phyloP scores from a whole-genome alignment of 2,888 invertebrate species.

The Leptinotarsa rubiginosa region DNA sequence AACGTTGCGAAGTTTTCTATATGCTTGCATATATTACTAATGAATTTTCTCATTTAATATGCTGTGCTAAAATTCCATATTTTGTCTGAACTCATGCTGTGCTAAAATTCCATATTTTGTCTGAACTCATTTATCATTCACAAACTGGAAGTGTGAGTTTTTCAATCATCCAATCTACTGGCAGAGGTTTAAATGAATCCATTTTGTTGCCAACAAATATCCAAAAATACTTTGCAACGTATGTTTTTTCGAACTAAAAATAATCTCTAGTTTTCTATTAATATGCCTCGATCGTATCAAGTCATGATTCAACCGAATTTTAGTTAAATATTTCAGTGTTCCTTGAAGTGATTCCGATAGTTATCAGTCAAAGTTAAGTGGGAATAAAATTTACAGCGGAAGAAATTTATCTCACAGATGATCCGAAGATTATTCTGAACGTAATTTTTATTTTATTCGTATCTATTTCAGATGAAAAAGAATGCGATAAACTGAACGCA shows the following conservation, averaged over 20 bases:
- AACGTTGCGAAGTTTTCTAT: too few species aligned
- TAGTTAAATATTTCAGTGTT: neutral
- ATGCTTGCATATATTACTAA: too few species aligned
- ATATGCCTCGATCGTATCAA: slow-evolving; percentile 3
- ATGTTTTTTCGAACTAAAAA: slow-evolving; percentile 18
- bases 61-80: too few species aligned
- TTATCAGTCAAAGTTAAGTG: neutral
- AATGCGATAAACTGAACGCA: too few species aligned
- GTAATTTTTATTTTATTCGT: too few species aligned
- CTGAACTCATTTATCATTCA: neutral
- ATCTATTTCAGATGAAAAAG: too few species aligned
- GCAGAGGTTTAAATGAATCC: slow-evolving; percentile 17
- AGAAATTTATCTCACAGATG: too few species aligned
- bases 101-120: neutral
- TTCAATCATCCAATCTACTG: neutral
- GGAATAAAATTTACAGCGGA: neutral
- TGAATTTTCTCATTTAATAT: too few species aligned
- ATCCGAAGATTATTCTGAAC: too few species aligned
- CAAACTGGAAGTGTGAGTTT: neutral
- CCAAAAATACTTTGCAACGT: slow-evolving; percentile 13
- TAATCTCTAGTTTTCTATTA: slow-evolving; percentile 17
- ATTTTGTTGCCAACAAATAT: slow-evolving; percentile 11
- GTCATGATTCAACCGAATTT: slow-evolving; percentile 12
- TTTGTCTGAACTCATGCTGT: neutral
- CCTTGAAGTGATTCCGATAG: neutral